Conservation (phyloP, 2,113 vertebrate species). For the Recurvirostra avosetta region DNA sequence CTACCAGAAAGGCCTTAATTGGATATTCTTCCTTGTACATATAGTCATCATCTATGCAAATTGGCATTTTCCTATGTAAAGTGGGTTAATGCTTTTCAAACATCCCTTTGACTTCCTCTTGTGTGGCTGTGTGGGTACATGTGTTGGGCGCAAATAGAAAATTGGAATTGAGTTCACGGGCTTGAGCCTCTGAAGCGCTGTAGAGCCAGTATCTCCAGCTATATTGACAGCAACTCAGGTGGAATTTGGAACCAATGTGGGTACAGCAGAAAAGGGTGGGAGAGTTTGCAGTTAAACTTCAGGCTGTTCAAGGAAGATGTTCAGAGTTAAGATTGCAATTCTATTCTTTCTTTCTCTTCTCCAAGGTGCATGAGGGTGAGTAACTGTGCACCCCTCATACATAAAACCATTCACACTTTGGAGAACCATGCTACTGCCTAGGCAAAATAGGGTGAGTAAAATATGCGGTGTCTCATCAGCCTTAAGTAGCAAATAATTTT, state of each 20-base stretch:
- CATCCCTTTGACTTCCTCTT: not conserved
- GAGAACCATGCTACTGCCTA: not conserved
- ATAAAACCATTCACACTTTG: not conserved
- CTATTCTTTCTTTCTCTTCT: not conserved
- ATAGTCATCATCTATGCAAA: conserved; percentile 39
- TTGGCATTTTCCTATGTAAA: not conserved
- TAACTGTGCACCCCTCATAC: not conserved
- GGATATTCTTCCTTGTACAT: conserved; percentile 7
- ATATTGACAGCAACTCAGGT: not conserved
- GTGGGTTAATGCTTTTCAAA: conserved; percentile 26
- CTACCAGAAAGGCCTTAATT: conserved; percentile 15
- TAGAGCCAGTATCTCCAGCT: not conserved
- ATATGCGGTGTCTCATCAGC: not conserved
- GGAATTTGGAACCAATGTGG: not conserved
- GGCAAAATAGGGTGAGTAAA: not conserved
- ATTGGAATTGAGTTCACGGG: not conserved
- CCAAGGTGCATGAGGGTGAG: not conserved
- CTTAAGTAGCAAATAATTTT: not conserved
- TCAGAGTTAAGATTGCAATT: not conserved
- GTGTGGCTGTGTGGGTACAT: not conserved
- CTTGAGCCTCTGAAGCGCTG: not conserved
- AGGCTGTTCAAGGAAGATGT: not conserved
- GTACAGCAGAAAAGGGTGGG: not conserved
- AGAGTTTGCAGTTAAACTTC: not conserved
- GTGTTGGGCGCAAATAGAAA: not conserved